Percentiles rank a stretch among this genome's conserved stretches.
Conservation (phyloP, 37 sponge, comb jelly and placozoan genomes). For the Halichondria panicea region DNA sequence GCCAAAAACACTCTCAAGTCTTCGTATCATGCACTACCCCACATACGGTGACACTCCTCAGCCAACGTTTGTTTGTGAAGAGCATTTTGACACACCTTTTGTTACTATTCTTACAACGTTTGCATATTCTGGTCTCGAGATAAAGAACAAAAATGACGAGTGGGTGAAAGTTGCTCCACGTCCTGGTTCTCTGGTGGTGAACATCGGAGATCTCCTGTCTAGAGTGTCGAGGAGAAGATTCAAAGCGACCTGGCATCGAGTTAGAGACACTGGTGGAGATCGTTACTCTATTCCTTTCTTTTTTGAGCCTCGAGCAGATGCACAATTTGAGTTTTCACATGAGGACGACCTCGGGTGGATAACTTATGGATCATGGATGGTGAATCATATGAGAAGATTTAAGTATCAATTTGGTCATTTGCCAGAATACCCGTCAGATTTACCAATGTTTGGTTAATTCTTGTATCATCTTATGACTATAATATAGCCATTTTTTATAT, state of each 20-base stretch:
- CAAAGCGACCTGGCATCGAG: constrained; percentile 64
- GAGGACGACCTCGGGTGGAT: constrained; percentile 9
- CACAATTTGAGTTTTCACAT: constrained; percentile 41
- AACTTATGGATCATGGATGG: constrained; percentile 45
- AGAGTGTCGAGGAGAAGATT: constrained; percentile 36
- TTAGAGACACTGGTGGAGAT: constrained; percentile 37
- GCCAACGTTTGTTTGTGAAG: constrained; percentile 24
- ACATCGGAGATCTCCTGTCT: constrained; percentile 38
- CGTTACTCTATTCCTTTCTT: constrained; percentile 66
- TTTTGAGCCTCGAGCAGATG: constrained; percentile 48
- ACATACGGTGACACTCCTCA: not conserved
- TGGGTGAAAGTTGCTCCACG: constrained; percentile 39
- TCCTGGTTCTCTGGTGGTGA: constrained; percentile 49
- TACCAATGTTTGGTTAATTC: too few species aligned
- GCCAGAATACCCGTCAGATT: too few species aligned
- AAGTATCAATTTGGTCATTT: constrained; percentile 27
- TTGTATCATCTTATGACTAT: too few species aligned
- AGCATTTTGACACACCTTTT: constrained; percentile 45
- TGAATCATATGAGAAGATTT: constrained; percentile 9
- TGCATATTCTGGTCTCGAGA: constrained; percentile 36
- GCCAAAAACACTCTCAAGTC: constrained; percentile 43
- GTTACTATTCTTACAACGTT: constrained; percentile 58
- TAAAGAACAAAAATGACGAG: constrained; percentile 9
- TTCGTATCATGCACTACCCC: constrained; percentile 59
- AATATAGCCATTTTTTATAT: too few species aligned